Evolutionary conservation across 1,140 invertebrate species (phyloP), one percentile per base, ranked within the genome.

Genomic region (Spodoptera frugiperda): DNA sequence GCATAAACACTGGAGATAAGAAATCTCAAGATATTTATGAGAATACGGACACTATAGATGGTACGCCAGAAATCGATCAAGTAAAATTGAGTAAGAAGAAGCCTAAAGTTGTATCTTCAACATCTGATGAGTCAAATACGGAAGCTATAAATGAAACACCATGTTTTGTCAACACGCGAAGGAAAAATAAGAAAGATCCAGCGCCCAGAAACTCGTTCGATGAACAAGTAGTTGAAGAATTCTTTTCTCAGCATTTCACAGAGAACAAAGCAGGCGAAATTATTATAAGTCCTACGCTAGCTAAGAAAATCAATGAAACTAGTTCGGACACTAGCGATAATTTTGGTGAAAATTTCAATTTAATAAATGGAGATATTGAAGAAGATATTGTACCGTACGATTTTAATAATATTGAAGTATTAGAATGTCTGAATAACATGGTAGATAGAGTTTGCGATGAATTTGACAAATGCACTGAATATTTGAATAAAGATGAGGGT

Each of bases 361-460:
- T 84, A 19, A 61, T 71, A 3, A 25, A 48, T 19, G 54, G 65
- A 30, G 39, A 74, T 33, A n/a, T 44, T 25, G 55, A 68, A 54
- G 8, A 59, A 8, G 25, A 67, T 17, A 49, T 48, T 54, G 51
- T 67, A 5, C 11, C 78, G 2, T 61, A 74, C 15, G 25, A 72
- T 33, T 57, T 81, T 9, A 19, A 77, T 48, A 76, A 85, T 71
- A 44, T 77, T 5, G 88, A 91, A 63, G 81, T 93, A 68, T 63
- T 87, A 30, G 82, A 89, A 51, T 91, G 90, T 54, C 67, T 93
- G 12, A 88, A 89, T 54, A 75, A 76, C 65, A 82, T 93, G 12
- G 70, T 93, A 10, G 89, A 93, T 84, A 83, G 82, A 65, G 88
- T 91, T 4, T 93, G 89, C 54, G 46, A 78, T 46, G 82, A 88